Conservation (phyloP, 2,888 invertebrate species). For the Cordylochernes scorpioides region DNA sequence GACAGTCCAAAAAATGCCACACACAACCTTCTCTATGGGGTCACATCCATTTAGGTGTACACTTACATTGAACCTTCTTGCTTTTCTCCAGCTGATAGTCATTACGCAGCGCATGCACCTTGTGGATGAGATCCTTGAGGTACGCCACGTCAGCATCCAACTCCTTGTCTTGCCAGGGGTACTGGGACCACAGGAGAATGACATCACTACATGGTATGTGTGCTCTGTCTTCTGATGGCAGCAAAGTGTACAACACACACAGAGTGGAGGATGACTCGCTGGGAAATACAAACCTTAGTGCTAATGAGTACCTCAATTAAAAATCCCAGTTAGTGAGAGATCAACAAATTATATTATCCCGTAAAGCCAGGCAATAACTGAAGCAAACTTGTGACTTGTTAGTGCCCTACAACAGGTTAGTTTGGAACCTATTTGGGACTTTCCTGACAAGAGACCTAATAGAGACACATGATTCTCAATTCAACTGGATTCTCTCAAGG, state of each 20-base stretch:
- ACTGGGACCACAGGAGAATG: conserved; percentile 18
- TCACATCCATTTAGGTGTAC: too few species aligned
- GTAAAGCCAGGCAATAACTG: too few species aligned
- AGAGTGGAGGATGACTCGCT: too few species aligned
- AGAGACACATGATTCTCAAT: not conserved
- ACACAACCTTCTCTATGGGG: too few species aligned
- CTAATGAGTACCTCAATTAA: too few species aligned
- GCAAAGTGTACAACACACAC: not conserved
- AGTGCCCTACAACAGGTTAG: too few species aligned
- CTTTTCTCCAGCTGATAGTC: conserved; percentile 78
- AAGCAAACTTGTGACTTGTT: too few species aligned
- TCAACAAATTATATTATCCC: too few species aligned
- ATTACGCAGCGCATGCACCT: conserved; percentile 61
- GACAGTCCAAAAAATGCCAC: too few species aligned
- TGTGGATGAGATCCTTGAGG: conserved; percentile 53
- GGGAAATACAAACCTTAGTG: too few species aligned
- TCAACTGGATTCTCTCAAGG: not conserved
- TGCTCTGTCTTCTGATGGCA: not conserved
- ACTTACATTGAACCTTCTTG: conserved; percentile 34
- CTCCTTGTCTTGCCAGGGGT: conserved; percentile 38
- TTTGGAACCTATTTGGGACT: too few species aligned
- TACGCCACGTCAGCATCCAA: conserved; percentile 65
- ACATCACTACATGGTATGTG: not conserved
- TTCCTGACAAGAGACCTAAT: not conserved
- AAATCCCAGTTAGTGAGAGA: too few species aligned